Evolutionary conservation across 1,140 invertebrate species (phyloP).

Genomic region (Cotesia glomerata): DNA sequence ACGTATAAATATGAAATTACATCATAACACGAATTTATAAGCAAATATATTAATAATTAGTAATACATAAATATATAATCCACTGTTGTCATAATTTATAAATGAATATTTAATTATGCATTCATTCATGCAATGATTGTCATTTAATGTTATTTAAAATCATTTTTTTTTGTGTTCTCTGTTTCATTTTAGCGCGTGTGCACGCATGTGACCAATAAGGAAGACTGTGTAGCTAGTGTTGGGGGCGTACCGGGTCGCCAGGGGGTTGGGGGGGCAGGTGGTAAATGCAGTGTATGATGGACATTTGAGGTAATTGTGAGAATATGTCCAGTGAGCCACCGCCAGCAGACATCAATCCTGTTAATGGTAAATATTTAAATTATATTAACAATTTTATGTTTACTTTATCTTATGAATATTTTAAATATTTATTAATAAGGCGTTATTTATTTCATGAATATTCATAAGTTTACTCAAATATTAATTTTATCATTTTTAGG

Average conservation of each 20-base stretch:
- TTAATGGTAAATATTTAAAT: constrained; percentile 38
- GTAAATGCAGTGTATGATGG: constrained; percentile 43
- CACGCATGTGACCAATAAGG: constrained; percentile 33
- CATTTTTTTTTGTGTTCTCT: neutral
- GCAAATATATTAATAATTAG: neutral
- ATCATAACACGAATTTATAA: neutral
- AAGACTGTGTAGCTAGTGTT: constrained; percentile 2
- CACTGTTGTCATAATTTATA: neutral
- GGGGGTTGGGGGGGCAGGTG: constrained; percentile 28
- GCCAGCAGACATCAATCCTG: constrained; percentile 36
- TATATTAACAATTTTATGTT: neutral
- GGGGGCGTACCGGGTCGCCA: neutral
- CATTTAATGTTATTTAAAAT: neutral
- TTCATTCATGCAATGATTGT: constrained; percentile 2
- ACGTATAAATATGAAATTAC: no score
- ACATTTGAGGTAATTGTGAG: constrained; percentile 35
- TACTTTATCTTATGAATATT: neutral
- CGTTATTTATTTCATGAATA: neutral
- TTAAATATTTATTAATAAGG: neutral
- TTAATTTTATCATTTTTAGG: neutral
- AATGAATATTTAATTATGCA: neutral
- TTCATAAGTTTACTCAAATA: neutral
- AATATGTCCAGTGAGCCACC: constrained; percentile 50
- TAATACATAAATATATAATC: neutral
- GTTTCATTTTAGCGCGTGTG: constrained; percentile 33